Evolutionary conservation across 2,797 vertebrate genomes (phyloP).

Genomic region (Fistularia commersonii): DNA sequence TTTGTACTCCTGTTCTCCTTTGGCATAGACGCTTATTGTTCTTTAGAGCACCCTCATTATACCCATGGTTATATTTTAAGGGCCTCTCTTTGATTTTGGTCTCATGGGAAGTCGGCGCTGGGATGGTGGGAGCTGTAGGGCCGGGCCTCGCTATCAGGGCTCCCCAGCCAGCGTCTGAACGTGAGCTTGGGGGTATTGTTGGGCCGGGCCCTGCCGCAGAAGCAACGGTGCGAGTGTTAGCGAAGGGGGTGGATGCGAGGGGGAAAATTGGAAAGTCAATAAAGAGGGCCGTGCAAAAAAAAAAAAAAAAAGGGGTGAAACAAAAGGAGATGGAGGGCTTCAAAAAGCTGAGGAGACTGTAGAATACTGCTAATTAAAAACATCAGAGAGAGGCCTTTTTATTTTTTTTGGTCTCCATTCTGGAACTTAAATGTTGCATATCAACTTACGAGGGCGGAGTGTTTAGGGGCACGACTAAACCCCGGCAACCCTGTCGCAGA

Average conservation of each 20-base stretch:
- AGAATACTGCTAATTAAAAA: conserved; percentile 63
- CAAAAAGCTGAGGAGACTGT: conserved; percentile 63
- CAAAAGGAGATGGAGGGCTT: conserved; percentile 69
- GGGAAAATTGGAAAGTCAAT: conserved; percentile 81
- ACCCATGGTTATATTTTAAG: conserved; percentile 73
- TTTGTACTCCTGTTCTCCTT: conserved; percentile 61
- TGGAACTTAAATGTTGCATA: conserved; percentile 56
- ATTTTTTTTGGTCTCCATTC: conserved; percentile 30
- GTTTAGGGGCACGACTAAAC: conserved; percentile 5
- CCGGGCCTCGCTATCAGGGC: conserved; percentile 59
- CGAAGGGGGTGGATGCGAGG: conserved; percentile 62
- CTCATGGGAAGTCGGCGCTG: conserved; percentile 58
- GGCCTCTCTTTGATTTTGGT: conserved; percentile 73
- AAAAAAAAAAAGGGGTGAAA: conserved; percentile 46
- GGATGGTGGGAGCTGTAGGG: conserved; percentile 65
- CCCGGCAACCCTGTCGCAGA: too few relatives aligned
- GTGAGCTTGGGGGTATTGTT: conserved; percentile 66
- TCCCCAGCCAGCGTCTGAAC: conserved; percentile 69
- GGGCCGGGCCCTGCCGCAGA: conserved; percentile 49
- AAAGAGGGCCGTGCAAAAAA: conserved; percentile 45
- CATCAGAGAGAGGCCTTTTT: conserved; percentile 48
- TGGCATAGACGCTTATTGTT: conserved; percentile 73
- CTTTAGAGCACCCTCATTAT: conserved; percentile 73
- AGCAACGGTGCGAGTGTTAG: conserved; percentile 38
- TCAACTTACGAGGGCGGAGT: conserved; percentile 44